Evolutionary conservation across 2,113 vertebrate genomes (phyloP).

Genomic region (Plectropomus leopardus): DNA sequence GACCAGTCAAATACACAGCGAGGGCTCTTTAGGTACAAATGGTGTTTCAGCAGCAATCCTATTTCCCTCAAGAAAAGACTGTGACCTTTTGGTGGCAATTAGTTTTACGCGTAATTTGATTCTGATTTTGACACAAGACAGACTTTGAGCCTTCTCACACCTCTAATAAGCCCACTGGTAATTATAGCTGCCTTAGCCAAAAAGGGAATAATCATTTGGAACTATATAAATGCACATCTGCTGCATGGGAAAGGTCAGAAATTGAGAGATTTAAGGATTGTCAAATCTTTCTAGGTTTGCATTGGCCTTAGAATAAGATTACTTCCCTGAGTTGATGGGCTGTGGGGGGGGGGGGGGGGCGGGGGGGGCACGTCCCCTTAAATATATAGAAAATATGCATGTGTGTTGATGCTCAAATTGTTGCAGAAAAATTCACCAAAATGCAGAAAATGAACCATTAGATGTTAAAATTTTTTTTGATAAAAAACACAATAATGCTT

Average conservation of each 20-base stretch:
- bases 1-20: background rate
- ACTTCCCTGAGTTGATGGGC: background rate
- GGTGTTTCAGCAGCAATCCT: slow-evolving; percentile 12
- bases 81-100: slow-evolving; percentile 62
- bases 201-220: slow-evolving; percentile 28
- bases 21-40: background rate
- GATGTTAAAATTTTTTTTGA: background rate
- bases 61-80: slow-evolving; percentile 23
- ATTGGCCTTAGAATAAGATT: too few relatives aligned
- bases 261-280: slow-evolving; percentile 15
- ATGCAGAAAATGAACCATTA: too few relatives aligned
- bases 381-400: too few relatives aligned
- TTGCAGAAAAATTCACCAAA: too few relatives aligned
- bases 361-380: too few relatives aligned
- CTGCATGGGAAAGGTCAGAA: slow-evolving; percentile 35
- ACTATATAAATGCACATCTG: slow-evolving; percentile 17
- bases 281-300: background rate
- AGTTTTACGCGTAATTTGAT: slow-evolving; percentile 50
- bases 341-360: too few relatives aligned
- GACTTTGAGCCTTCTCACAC: slow-evolving; percentile 39
- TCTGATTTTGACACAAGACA: slow-evolving; percentile 58
- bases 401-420: too few relatives aligned
- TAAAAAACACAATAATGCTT: background rate
- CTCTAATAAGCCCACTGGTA: slow-evolving; percentile 54
- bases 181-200: slow-evolving; percentile 24